A percentile compares a stretch with the other conserved stretches of the same genome.
phyloP scores from a whole-genome alignment of 2,113 vertebrate species.

The Thymallus thymallus region DNA sequence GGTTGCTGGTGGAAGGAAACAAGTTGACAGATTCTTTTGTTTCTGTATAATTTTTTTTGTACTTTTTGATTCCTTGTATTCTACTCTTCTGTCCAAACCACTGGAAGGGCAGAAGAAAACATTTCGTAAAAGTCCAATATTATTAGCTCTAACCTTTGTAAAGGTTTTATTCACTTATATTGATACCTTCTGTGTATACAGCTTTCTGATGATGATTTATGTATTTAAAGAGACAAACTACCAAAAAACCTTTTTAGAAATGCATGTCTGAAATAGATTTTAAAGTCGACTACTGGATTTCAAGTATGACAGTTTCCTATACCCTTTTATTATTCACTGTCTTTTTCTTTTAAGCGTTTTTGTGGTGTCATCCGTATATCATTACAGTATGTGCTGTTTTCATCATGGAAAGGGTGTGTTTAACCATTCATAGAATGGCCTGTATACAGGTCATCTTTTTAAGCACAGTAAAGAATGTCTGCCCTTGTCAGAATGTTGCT shows the following conservation, averaged over 20 bases:
- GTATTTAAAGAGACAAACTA: slow-evolving; percentile 64
- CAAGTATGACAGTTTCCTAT: slow-evolving; percentile 67
- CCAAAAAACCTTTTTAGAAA: slow-evolving; percentile 39
- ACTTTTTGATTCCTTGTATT: slow-evolving; percentile 52
- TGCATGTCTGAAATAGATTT: slow-evolving; percentile 76
- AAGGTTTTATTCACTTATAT: slow-evolving; percentile 62
- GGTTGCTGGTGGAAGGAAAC: slow-evolving; percentile 49
- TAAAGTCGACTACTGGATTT: slow-evolving; percentile 78
- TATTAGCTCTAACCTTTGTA: slow-evolving; percentile 66
- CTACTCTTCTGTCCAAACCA: slow-evolving; percentile 60
- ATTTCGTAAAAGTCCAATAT: slow-evolving; percentile 65
- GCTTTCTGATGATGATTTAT: slow-evolving; percentile 67
- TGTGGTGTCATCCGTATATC: slow-evolving; percentile 69
- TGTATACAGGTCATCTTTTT: slow-evolving; percentile 40
- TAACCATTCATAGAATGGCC: slow-evolving; percentile 71
- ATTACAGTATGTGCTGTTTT: slow-evolving; percentile 68
- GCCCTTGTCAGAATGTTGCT: slow-evolving; percentile 76
- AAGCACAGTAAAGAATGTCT: slow-evolving; percentile 69
- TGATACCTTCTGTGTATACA: slow-evolving; percentile 47
- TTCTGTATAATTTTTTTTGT: slow-evolving; percentile 32
- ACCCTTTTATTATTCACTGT: slow-evolving; percentile 55
- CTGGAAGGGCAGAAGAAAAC: slow-evolving; percentile 57
- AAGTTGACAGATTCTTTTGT: slow-evolving; percentile 10
- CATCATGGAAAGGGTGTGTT: slow-evolving; percentile 64
- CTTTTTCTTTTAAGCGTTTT: slow-evolving; percentile 63